Evolutionary conservation across 1,140 invertebrate species (phyloP).

Genomic region (Cyclargus thomasi): DNA sequence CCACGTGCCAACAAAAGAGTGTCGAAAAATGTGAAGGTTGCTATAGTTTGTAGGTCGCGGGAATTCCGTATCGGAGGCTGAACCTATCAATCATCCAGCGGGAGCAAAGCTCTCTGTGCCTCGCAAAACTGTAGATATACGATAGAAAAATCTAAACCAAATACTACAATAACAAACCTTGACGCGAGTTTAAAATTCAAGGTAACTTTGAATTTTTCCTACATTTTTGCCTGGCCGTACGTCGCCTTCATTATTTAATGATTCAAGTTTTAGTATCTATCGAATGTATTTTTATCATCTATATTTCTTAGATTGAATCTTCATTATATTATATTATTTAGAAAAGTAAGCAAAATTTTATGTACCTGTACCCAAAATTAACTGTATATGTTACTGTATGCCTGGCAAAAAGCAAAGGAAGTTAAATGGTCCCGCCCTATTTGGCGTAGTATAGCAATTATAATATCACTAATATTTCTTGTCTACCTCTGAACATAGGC

Average conservation of each 20-base stretch:
- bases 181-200: conserved; percentile 9
- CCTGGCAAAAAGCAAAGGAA: neutral
- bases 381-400: no score
- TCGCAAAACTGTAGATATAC: neutral
- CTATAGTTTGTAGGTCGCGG: conserved; percentile 71
- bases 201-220: neutral
- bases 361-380: no score
- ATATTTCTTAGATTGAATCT: no score
- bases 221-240: neutral
- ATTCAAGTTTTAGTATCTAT: no score
- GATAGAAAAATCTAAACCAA: neutral
- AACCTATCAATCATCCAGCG: conserved; percentile 65
- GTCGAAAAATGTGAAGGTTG: conserved; percentile 70
- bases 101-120: conserved; percentile 32
- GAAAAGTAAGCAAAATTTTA: no score
- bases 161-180: neutral
- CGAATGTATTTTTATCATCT: no score
- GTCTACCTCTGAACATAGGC: neutral
- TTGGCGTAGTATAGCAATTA: neutral
- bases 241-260: neutral
- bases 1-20: conserved; percentile 69
- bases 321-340: no score
- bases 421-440: neutral
- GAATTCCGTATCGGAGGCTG: conserved; percentile 54
- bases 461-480: neutral